phyloP scores from a whole-genome alignment of 2,797 vertebrate genomes.

The Sebastes nivosus region DNA sequence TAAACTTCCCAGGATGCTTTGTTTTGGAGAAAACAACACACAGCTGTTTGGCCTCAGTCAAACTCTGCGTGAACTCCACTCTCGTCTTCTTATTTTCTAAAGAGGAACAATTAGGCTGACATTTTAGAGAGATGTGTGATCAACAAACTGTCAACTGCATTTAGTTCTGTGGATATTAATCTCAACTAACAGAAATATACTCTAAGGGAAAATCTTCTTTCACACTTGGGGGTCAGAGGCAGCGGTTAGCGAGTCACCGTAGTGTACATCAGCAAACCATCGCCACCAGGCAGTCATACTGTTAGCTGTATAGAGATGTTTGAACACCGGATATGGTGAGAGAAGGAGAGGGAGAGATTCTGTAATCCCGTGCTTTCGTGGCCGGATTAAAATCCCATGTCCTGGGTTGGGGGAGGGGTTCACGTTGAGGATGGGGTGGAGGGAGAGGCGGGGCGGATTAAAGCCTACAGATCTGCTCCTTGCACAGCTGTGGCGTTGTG shows the following conservation, averaged over 20 bases:
- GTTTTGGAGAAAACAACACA: constrained; percentile 6
- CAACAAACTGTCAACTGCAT: neutral
- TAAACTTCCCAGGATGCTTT: constrained; percentile 17
- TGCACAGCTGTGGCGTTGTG: constrained; percentile 68
- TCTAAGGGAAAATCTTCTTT: neutral
- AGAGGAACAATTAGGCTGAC: neutral
- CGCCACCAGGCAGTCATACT: neutral
- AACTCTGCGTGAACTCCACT: constrained; percentile 1
- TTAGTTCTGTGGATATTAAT: neutral
- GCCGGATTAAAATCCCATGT: constrained; percentile 77
- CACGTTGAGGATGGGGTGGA: constrained; percentile 29
- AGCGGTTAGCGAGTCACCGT: neutral
- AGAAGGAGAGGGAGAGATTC: constrained; percentile 42
- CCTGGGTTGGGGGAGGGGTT: constrained; percentile 60
- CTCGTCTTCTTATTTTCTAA: neutral
- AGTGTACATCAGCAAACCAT: neutral
- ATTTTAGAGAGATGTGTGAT: neutral
- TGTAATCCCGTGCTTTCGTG: constrained; percentile 71
- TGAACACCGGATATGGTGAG: constrained; percentile 10
- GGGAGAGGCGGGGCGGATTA: constrained; percentile 66
- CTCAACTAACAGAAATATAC: neutral
- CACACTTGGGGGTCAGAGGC: neutral
- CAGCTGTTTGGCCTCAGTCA: constrained; percentile 9
- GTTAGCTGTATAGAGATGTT: neutral
- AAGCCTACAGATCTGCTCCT: constrained; percentile 61